Conservation (phyloP, 2,888 invertebrate species). For the Cryptocephalus primarius region DNA sequence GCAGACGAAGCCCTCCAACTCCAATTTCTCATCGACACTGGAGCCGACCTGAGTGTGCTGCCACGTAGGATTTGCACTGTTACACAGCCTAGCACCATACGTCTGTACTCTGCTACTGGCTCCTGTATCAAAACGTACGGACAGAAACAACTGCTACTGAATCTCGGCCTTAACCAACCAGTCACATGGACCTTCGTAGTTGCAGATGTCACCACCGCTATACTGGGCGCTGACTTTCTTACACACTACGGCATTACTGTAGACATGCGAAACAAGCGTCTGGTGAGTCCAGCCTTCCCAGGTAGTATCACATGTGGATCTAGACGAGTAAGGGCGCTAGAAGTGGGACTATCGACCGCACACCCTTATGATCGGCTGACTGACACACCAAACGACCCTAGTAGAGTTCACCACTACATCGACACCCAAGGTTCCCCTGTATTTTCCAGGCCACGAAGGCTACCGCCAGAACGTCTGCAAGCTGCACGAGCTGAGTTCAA, state of each 20-base stretch:
- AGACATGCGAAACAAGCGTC: neutral
- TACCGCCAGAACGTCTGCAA: conserved; percentile 2
- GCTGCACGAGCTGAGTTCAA: no score
- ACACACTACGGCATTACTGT: neutral
- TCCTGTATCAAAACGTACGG: neutral
- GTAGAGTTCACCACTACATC: no score
- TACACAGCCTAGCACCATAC: neutral
- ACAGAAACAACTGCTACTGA: neutral
- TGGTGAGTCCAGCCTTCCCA: neutral
- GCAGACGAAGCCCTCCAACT: neutral
- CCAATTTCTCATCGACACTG: neutral
- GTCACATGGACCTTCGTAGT: conserved; percentile 3
- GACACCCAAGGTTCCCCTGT: neutral
- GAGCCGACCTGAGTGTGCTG: neutral
- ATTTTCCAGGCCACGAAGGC: conserved; percentile 1
- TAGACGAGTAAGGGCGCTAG: conserved; percentile 1
- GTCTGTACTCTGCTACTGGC: neutral
- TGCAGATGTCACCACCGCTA: conserved; percentile 1
- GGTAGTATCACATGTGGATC: neutral
- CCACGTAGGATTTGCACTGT: neutral
- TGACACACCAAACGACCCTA: no score
- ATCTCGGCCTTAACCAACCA: neutral
- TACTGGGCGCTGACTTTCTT: neutral
- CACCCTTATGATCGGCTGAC: no score
- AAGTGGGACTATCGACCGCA: no score